These are phyloP conservation scores for Noctua fimbriata DNA, from an alignment of 2,888 invertebrate species.

Conservation along the genomic window DNA sequence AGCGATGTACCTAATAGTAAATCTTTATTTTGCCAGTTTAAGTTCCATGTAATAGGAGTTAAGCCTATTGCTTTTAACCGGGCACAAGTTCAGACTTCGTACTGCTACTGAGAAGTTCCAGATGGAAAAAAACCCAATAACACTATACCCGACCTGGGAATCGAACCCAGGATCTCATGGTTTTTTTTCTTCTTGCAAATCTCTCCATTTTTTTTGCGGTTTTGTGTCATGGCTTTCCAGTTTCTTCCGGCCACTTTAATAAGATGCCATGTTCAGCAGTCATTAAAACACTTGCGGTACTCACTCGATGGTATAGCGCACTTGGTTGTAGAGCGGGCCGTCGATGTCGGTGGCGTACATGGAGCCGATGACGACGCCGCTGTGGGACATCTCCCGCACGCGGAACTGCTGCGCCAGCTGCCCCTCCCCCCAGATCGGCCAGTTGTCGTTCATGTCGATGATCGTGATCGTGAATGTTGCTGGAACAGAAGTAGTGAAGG, in stretches of 20 bases:
- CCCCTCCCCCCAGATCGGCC: constrained; percentile 88
- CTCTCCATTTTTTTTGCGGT: not conserved
- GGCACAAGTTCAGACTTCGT: not conserved
- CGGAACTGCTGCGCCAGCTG: constrained; percentile 81
- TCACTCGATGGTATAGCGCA: constrained; percentile 90
- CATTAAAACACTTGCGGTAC: constrained; percentile 59
- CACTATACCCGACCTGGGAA: not conserved
- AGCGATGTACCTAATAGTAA: not conserved
- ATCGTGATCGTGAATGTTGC: constrained; percentile 91
- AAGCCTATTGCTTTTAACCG: not conserved
- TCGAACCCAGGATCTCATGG: not conserved
- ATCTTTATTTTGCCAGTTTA: no score
- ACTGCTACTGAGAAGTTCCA: no score
- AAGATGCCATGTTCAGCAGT: not conserved
- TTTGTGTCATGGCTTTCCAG: not conserved
- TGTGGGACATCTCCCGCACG: constrained; percentile 89
- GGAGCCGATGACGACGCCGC: constrained; percentile 88
- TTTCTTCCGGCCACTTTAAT: not conserved
- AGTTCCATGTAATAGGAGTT: no score
- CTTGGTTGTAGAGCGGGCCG: constrained; percentile 90
- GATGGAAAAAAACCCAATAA: not conserved
- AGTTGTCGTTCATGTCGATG: constrained; percentile 92
- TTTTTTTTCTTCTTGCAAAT: not conserved
- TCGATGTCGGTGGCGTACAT: constrained; percentile 91
- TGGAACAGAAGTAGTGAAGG: constrained; percentile 66